Evolutionary conservation across 2,113 vertebrate genomes (phyloP), one percentile per base, ranked within the genome.

Genomic region (Ploceus nigricollis): DNA sequence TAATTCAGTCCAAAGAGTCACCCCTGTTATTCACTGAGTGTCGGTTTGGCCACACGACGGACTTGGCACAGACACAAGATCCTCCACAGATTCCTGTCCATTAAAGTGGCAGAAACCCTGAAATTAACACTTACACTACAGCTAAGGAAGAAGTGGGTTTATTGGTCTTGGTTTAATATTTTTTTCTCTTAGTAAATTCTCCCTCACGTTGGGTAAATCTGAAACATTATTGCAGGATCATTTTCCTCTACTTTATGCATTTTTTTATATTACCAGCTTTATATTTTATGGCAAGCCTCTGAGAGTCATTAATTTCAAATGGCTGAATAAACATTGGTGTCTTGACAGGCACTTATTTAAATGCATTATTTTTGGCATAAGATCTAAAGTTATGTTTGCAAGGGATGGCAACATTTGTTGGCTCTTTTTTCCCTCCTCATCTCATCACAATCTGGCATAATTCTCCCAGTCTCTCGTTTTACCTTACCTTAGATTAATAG

Each of bases 281-380:
- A 53, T 64, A 64, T 71, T 89, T 92, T 45, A 82, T 84, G 76
- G 42, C 56, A 92, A 93, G 48, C 69, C 81, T 93, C 31, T 84
- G 50, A 86, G 54, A 95, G 45, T 75, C 76, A 88, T 92, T 95
- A 86, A 93, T 93, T 92, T 90, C 37, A 71, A 90, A 78, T 30
- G 37, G 56, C 76, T 96, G 76, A 92, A 95, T 92, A 94, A 93
- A 89, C 76, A 89, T 76, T 86, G 25, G 23, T 78, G 88, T 45
- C 65, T 93, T 93, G 82, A 93, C 82, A 95, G 54, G 77, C 47
- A 71, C 51, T 78, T 93, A 87, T 71, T 93, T 83, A 93, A 96
- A 89, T 79, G 23, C 61, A 87, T 89, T 95, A 57, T 91, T 92
- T 94, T 93, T 93, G 92, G 96, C 88, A 65, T 68, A 84, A 84